phyloP scores from a whole-genome alignment of 2,113 vertebrate genomes.

The Tachuris rubrigastra region DNA sequence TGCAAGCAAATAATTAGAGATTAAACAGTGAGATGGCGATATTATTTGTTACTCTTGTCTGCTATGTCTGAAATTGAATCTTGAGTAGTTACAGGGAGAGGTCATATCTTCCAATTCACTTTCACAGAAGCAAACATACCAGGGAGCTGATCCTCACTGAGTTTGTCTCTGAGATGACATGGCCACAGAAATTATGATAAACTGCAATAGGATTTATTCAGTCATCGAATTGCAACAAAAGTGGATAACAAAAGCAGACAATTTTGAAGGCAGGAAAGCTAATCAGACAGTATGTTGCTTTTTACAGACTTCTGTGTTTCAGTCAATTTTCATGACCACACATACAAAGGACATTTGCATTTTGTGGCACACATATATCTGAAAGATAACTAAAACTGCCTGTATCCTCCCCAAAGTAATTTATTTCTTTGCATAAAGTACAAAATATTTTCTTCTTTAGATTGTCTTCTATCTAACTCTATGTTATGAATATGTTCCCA shows the following conservation, averaged over 20 bases:
- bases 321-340: not conserved
- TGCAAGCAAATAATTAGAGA: not conserved
- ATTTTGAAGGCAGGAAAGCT: not conserved
- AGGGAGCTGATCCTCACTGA: not conserved
- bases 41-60: not conserved
- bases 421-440: not conserved
- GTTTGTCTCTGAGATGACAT: not conserved
- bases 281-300: not conserved
- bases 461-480: not conserved
- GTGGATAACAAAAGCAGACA: not conserved
- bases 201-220: not conserved
- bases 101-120: not conserved
- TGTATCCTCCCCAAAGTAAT: rapidly evolving
- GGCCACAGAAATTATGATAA: not conserved
- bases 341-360: not conserved
- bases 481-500: not conserved
- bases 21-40: not conserved
- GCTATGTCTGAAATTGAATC: not conserved
- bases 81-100: not conserved
- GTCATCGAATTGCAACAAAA: not conserved
- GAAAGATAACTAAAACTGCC: not conserved
- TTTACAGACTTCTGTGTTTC: not conserved
- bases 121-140: not conserved
- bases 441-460: not conserved
- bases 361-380: not conserved